Conservation (phyloP, 2,113 vertebrate genomes). For the Poecilia latipinna region DNA sequence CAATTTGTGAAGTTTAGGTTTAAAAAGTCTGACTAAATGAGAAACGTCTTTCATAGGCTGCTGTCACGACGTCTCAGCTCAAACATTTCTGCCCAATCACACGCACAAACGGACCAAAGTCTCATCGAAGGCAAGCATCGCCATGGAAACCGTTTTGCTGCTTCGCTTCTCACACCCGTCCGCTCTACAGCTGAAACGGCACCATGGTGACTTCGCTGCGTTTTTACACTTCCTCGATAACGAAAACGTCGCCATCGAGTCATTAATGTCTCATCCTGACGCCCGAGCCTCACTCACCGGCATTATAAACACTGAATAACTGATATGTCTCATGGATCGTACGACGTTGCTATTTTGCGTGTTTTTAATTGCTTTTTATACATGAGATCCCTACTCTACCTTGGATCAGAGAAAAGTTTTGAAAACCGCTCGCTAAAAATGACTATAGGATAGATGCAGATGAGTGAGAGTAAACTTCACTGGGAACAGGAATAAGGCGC, state of each 20-base stretch:
- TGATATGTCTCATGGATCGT: constrained; percentile 54
- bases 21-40: not conserved
- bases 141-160: constrained; percentile 24
- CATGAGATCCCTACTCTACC: constrained; percentile 57
- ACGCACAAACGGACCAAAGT: constrained; percentile 43
- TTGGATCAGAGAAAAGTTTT: constrained; percentile 40
- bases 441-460: constrained; percentile 60
- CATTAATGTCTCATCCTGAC: constrained; percentile 30
- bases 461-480: constrained; percentile 59
- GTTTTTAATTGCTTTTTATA: constrained; percentile 73
- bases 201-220: constrained; percentile 1
- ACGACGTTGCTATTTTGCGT: constrained; percentile 61
- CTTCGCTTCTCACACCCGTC: constrained; percentile 7
- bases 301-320: constrained; percentile 50
- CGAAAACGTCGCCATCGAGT: constrained; percentile 27
- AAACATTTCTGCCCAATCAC: constrained; percentile 38
- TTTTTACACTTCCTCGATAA: constrained; percentile 25
- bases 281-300: constrained; percentile 25
- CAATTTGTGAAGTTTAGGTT: constrained; percentile 7
- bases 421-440: constrained; percentile 51
- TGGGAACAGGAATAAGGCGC: constrained; percentile 62
- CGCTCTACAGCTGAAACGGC: constrained; percentile 10
- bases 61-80: constrained; percentile 27
- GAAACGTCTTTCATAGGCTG: constrained; percentile 32
- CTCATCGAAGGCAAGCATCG: constrained; percentile 29